phyloP scores from a whole-genome alignment of 2,797 vertebrate species.

The Odontamblyopus lacepedii region DNA sequence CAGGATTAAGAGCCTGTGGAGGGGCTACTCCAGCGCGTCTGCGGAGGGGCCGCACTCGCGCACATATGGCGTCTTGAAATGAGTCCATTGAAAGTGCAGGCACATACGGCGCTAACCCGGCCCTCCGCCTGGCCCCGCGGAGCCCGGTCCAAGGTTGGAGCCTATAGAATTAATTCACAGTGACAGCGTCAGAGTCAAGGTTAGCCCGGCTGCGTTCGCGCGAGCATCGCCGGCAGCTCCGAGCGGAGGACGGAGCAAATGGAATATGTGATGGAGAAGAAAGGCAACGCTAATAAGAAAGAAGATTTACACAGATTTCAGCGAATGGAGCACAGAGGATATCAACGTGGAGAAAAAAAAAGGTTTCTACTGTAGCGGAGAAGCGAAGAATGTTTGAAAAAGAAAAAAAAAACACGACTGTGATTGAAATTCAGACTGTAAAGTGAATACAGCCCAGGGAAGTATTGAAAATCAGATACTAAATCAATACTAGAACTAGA shows the following conservation, averaged over 20 bases:
- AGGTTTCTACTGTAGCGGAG: neutral
- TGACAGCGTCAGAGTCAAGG: conserved; percentile 50
- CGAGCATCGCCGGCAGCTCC: conserved; percentile 16
- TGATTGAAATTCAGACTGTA: neutral
- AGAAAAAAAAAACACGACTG: neutral
- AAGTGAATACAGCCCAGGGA: neutral
- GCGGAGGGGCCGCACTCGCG: conserved; percentile 17
- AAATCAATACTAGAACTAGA: too few species aligned
- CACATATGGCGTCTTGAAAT: conserved; percentile 14
- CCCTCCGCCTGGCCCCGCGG: conserved; percentile 8
- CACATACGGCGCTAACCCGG: conserved; percentile 6
- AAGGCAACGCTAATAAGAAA: neutral
- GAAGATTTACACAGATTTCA: neutral
- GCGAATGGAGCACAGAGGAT: neutral
- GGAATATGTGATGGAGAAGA: conserved; percentile 4
- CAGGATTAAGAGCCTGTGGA: conserved; percentile 33
- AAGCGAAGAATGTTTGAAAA: neutral
- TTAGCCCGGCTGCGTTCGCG: conserved; percentile 15
- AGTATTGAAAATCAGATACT: too few species aligned
- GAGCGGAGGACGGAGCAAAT: conserved; percentile 4
- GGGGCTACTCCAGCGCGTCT: conserved; percentile 24
- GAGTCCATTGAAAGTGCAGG: conserved; percentile 1
- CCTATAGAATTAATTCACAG: conserved; percentile 37
- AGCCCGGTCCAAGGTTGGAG: conserved; percentile 30
- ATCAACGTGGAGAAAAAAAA: neutral